Percentiles rank a stretch among this genome's conserved stretches.
phyloP scores from a whole-genome alignment of 1,140 invertebrate species.

The Aphelenchoides besseyi region DNA sequence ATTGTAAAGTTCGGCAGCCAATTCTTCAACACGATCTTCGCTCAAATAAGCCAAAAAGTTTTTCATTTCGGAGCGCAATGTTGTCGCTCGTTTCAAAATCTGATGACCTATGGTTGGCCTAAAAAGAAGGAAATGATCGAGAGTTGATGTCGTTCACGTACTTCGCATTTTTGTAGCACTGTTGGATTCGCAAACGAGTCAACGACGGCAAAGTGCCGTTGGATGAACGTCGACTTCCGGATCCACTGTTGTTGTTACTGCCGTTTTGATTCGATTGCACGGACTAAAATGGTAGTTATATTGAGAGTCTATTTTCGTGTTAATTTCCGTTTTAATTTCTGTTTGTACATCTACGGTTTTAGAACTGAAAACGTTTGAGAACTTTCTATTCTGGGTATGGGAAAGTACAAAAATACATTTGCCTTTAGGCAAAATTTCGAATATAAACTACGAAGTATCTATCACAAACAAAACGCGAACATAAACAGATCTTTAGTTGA shows the following conservation, averaged over 20 bases:
- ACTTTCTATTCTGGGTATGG: conserved; percentile 11
- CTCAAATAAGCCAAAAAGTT: conserved; percentile 44
- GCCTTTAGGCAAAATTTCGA: not conserved
- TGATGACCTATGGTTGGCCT: conserved; percentile 53
- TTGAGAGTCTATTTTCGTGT: no score
- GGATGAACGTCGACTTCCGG: conserved; percentile 21
- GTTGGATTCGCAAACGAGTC: conserved; percentile 56
- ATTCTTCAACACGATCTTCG: conserved; percentile 48
- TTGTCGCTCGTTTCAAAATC: conserved; percentile 55
- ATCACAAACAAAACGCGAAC: not conserved
- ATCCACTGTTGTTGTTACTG: not conserved
- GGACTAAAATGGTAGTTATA: conserved; percentile 23
- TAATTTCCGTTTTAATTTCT: no score
- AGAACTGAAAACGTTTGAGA: no score
- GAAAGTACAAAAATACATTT: not conserved
- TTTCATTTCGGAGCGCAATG: conserved; percentile 52
- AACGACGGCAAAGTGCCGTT: conserved; percentile 50
- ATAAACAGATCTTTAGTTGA: not conserved
- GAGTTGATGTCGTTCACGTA: conserved; percentile 31
- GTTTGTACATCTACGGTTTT: no score
- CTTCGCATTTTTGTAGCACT: conserved; percentile 58
- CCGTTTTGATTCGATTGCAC: not conserved
- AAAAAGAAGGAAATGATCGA: conserved; percentile 24
- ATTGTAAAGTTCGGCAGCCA: conserved; percentile 40
- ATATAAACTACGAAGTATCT: not conserved